phyloP scores from a whole-genome alignment of 2,113 vertebrate genomes.

The Smithornis capensis region DNA sequence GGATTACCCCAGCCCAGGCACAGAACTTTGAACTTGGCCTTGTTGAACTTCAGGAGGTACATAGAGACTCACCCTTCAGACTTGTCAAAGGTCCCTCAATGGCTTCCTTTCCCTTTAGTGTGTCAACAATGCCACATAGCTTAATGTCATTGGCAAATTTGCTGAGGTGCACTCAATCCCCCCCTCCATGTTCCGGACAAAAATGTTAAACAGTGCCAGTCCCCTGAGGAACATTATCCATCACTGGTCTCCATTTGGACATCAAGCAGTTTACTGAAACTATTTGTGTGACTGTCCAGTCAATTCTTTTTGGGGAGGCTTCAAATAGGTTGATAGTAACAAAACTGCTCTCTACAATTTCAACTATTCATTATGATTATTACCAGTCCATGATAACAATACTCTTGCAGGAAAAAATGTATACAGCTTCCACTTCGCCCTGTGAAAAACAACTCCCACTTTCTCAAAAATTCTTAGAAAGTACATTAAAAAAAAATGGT shows the following conservation, averaged over 20 bases:
- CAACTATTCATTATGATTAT: not conserved
- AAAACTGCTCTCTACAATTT: not conserved
- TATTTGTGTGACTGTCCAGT: not conserved
- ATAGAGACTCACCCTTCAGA: not conserved
- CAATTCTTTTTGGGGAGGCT: not conserved
- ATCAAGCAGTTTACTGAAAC: not conserved
- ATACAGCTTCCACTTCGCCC: not conserved
- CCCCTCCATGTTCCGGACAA: not conserved
- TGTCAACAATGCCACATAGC: not conserved
- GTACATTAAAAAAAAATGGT: not conserved
- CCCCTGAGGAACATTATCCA: too few relatives aligned
- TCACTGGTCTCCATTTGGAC: not conserved
- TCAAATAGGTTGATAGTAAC: not conserved
- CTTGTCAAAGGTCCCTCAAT: not conserved
- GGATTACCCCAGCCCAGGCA: not conserved
- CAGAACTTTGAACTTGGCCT: not conserved
- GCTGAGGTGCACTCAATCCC: not conserved
- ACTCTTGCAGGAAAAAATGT: not conserved
- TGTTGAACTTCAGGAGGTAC: not conserved
- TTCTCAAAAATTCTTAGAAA: not conserved
- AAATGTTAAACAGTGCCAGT: not conserved
- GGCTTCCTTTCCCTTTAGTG: not conserved
- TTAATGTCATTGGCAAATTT: fast-evolving
- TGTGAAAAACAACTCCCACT: not conserved
- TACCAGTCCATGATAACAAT: not conserved